Evolutionary conservation across 2,888 invertebrate genomes (phyloP), one percentile per base, ranked within the genome.

Genomic region (Griposia aprilina): DNA sequence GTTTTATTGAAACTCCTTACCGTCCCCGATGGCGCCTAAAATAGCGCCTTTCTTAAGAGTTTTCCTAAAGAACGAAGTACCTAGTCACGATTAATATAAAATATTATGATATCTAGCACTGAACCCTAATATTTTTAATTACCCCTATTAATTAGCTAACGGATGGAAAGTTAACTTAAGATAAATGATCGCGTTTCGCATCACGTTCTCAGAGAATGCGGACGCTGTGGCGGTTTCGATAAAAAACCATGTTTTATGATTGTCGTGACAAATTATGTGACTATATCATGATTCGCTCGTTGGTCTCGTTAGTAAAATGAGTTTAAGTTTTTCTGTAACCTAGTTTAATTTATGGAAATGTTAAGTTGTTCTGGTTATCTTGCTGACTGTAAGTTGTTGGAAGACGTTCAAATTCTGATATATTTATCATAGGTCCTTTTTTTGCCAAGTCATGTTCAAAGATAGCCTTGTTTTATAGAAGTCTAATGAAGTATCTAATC

Each of bases 121-220:
- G 63, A 84, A 76, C 69, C 72, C 76, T 80, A 85, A 87, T 84
- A 81, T 83, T 83, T 85, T 84, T 86, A 88, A 91, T 91, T 84
- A 88, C 76, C 85, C 81, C 84, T 88, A 82, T 86, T 90, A 90
- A 92, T 91, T 85, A 89, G 78, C 69, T 79, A 87, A 85, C 90
- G 91, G 91, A 91, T 90, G 86, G 91, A 92, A 92, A 92, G 92
- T 83, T 74, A 84, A 81, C 74, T 81, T 68, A 73, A 74, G 41
- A 76, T 74, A 77, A 84, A 81, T 83, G 80, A 77, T 85, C 82
- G 79, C 65, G 80, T 88, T 90, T 88, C 71, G 82, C 83, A 69
- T 83, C 88, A 80, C 88, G 85, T 81, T 76, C 70, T 73, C 67
- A 71, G 72, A 77, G 89, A 89, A 90, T 89, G 91, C 90, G 89